phyloP scores from a whole-genome alignment of 2,113 vertebrate genomes.

The Merops nubicus region DNA sequence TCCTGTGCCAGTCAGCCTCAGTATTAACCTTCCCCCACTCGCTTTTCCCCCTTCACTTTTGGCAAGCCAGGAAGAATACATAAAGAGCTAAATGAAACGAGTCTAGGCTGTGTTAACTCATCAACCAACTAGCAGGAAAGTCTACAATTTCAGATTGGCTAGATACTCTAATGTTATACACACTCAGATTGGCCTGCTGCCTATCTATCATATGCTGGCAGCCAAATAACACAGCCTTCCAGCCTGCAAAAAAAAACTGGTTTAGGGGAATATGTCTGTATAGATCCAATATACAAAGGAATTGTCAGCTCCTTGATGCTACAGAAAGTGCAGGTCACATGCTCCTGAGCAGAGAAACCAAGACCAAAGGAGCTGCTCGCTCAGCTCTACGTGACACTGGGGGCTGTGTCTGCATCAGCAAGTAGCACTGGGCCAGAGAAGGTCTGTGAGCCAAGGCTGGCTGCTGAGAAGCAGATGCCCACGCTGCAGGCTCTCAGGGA shows the following conservation, averaged over 20 bases:
- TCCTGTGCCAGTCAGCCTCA: not conserved
- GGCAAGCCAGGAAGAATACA: not conserved
- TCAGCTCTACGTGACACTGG: not conserved
- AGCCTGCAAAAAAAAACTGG: not conserved
- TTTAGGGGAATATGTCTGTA: not conserved
- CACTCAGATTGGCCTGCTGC: not conserved
- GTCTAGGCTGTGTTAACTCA: not conserved
- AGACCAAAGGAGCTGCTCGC: not conserved
- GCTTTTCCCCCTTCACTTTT: not conserved
- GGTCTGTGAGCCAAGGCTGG: not conserved
- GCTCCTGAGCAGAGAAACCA: not conserved
- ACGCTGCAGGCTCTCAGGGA: not conserved
- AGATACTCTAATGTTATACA: not conserved
- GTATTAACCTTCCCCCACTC: not conserved
- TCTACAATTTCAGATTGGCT: not conserved
- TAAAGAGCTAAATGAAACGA: not conserved
- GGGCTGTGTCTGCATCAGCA: not conserved
- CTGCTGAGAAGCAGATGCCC: not conserved
- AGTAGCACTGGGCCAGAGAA: not conserved
- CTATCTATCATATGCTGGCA: not conserved
- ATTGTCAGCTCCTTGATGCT: not conserved
- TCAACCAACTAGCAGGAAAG: slow-evolving; percentile 13
- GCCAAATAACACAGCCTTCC: not conserved
- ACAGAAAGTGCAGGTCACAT: not conserved
- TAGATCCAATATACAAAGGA: not conserved